phyloP scores from a whole-genome alignment of 2,888 invertebrate genomes.

The Plemyria rubiginata region DNA sequence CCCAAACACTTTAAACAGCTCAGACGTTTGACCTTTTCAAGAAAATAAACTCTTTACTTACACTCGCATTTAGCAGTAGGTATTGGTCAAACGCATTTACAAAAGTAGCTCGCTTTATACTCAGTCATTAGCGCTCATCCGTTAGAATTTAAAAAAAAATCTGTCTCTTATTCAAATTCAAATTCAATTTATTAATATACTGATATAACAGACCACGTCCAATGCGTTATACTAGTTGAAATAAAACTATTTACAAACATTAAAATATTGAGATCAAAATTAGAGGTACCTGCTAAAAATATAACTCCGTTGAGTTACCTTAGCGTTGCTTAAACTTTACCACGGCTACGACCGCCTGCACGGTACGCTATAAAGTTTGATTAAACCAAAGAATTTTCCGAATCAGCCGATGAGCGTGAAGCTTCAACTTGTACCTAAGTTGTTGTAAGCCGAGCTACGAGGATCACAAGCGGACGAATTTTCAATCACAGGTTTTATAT shows the following conservation, averaged over 20 bases:
- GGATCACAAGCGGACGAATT: slow-evolving; percentile 12
- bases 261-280: too few relatives aligned
- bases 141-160: too few relatives aligned
- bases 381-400: slow-evolving; percentile 31
- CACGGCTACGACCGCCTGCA: background rate
- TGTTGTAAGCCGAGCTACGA: background rate
- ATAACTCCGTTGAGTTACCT: background rate
- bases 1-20: slow-evolving; percentile 27
- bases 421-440: slow-evolving; percentile 5
- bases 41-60: slow-evolving; percentile 7
- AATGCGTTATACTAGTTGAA: too few relatives aligned
- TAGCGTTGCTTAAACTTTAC: background rate
- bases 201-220: too few relatives aligned
- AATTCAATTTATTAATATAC: too few relatives aligned
- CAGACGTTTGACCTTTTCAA: slow-evolving; percentile 23
- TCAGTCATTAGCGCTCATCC: too few relatives aligned
- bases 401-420: slow-evolving; percentile 29
- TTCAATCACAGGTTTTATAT: too few relatives aligned
- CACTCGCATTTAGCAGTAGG: background rate
- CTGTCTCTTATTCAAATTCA: too few relatives aligned
- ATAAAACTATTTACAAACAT: too few relatives aligned
- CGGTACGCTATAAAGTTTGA: background rate
- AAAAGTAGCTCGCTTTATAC: background rate
- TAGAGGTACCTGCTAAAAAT: too few relatives aligned
- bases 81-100: background rate